Conservation (phyloP, 2,113 vertebrate genomes). For the Eublepharis macularius region DNA sequence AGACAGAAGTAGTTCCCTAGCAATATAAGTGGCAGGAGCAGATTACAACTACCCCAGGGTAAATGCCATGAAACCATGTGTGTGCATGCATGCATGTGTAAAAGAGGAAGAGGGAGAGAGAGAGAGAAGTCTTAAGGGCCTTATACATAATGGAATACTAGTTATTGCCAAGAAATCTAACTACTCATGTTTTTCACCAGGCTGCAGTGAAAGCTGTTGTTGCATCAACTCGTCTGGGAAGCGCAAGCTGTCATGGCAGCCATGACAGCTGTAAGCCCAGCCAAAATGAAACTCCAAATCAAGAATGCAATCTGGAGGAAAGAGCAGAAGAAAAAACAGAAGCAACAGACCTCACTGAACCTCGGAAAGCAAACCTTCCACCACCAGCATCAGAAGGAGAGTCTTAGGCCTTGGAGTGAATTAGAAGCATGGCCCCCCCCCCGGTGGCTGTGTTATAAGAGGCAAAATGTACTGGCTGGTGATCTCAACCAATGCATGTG, state of each 20-base stretch:
- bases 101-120: too few relatives aligned
- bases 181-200: constrained; percentile 58
- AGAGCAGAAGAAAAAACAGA: constrained; percentile 18
- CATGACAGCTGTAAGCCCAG: constrained; percentile 73
- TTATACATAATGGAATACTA: neutral
- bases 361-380: constrained; percentile 50
- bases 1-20: neutral
- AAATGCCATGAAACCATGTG: neutral
- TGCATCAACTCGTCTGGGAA: constrained; percentile 84
- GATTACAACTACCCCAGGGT: neutral
- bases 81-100: neutral
- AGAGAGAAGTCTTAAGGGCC: neutral
- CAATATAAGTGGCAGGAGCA: neutral
- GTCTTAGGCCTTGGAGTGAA: constrained; percentile 65
- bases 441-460: constrained; percentile 68
- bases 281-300: constrained; percentile 48
- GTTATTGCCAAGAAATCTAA: constrained; percentile 9
- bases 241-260: constrained; percentile 72
- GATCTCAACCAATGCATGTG: constrained; percentile 83
- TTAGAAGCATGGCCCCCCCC: constrained; percentile 69
- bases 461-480: constrained; percentile 67
- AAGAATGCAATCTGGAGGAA: constrained; percentile 39
- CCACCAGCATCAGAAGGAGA: constrained; percentile 54
- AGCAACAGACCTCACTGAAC: constrained; percentile 1
- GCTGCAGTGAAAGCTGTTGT: constrained; percentile 89